Evolutionary conservation across 37 sponge, comb jelly and placozoan genomes (phyloP).

Genomic region (Diacarnus erythraeanus): DNA sequence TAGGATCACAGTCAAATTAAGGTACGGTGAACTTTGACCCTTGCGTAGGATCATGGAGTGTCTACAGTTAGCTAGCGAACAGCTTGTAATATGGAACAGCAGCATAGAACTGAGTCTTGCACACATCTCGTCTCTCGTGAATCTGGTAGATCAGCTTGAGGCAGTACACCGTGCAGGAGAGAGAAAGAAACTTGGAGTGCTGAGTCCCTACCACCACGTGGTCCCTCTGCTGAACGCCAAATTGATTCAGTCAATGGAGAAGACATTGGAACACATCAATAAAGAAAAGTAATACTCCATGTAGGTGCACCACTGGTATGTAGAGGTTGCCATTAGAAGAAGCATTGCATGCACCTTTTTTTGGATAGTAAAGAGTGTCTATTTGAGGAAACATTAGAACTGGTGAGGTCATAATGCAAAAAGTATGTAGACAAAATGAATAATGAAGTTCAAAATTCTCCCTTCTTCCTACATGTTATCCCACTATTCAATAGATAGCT

Average conservation of each 20-base stretch:
- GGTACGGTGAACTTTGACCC: too few species aligned
- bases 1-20: too few species aligned
- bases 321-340: too few species aligned
- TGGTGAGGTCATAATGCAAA: too few species aligned
- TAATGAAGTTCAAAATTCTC: too few species aligned
- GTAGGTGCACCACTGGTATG: too few species aligned
- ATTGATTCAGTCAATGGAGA: constrained; percentile 37
- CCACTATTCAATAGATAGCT: too few species aligned
- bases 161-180: constrained; percentile 16
- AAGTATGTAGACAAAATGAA: too few species aligned
- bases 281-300: constrained; percentile 46
- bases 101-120: not conserved
- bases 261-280: constrained; percentile 8
- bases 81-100: constrained; percentile 29
- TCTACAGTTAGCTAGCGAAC: not conserved
- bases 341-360: too few species aligned
- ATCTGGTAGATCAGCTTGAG: constrained; percentile 48
- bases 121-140: constrained; percentile 40
- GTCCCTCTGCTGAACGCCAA: constrained; percentile 32
- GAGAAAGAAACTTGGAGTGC: constrained; percentile 35
- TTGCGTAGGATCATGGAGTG: not conserved
- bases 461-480: too few species aligned
- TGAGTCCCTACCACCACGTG: constrained; percentile 23
- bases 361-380: too few species aligned
- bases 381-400: too few species aligned